Percentiles rank a stretch among this genome's conserved stretches.
Evolutionary conservation across 2,797 vertebrate species (phyloP).

Genomic region (Tadarida brasiliensis): DNA sequence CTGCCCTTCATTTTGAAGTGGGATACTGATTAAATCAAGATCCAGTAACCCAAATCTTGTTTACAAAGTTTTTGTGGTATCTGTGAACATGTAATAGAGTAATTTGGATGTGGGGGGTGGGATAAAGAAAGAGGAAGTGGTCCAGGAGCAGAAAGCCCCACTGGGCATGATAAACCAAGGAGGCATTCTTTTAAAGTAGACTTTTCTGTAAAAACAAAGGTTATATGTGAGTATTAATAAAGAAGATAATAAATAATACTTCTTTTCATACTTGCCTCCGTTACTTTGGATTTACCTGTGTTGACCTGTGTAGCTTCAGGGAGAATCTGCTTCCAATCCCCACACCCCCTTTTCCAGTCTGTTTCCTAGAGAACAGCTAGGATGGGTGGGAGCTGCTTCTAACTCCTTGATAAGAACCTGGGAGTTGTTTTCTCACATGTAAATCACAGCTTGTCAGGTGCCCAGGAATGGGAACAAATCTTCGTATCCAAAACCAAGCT

Average conservation of each 20-base stretch:
- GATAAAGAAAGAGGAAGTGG: conserved; percentile 62
- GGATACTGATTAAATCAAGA: conserved; percentile 72
- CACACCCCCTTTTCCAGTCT: background rate
- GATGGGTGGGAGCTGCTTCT: background rate
- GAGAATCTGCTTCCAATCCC: background rate
- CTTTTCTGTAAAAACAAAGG: conserved; percentile 85
- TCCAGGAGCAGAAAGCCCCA: conserved; percentile 7
- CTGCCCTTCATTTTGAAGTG: conserved; percentile 63
- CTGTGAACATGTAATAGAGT: conserved; percentile 82
- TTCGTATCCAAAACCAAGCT: background rate
- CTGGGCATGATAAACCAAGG: conserved; percentile 55
- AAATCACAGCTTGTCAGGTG: conserved; percentile 43
- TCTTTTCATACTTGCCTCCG: conserved; percentile 88
- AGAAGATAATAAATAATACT: conserved; percentile 88
- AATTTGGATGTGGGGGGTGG: conserved; percentile 69
- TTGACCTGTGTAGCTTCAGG: background rate
- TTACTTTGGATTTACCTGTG: conserved; percentile 83
- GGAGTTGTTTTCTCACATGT: conserved; percentile 59
- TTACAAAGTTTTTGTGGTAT: conserved; percentile 82
- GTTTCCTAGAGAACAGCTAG: background rate
- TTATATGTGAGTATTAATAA: conserved; percentile 86
- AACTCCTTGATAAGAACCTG: background rate
- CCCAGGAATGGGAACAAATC: conserved; percentile 22
- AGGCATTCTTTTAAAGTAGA: conserved; percentile 81
- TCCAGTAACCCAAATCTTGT: conserved; percentile 79